Conservation (phyloP, 2,888 invertebrate genomes). For the Epinotia demarniana region DNA sequence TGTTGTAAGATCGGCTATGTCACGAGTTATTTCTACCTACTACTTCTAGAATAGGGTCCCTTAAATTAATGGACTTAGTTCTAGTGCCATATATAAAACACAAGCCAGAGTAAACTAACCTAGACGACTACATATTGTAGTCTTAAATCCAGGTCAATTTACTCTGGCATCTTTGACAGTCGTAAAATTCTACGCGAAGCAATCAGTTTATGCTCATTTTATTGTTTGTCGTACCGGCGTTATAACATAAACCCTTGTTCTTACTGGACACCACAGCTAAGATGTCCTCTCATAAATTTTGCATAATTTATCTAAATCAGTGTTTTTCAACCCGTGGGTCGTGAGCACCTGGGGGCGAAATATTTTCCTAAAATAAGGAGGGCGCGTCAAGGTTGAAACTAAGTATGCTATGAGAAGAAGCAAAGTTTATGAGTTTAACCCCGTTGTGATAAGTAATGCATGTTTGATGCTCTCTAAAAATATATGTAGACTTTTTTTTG, state of each 20-base stretch:
- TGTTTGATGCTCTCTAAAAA: too few species aligned
- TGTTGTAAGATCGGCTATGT: neutral
- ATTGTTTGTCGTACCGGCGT: neutral
- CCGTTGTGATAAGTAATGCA: too few species aligned
- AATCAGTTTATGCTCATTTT: neutral
- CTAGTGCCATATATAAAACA: neutral
- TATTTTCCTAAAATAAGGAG: too few species aligned
- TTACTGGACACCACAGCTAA: neutral
- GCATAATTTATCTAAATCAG: too few species aligned
- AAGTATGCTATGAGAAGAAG: too few species aligned
- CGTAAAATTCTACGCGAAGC: neutral
- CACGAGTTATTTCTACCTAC: neutral
- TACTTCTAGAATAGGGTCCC: neutral
- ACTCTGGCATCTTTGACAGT: neutral
- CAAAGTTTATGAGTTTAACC: too few species aligned
- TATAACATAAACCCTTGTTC: neutral
- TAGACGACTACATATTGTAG: neutral
- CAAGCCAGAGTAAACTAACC: neutral
- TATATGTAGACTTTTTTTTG: too few species aligned
- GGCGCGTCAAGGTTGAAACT: too few species aligned
- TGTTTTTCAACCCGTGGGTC: too few species aligned
- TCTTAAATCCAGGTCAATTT: slow-evolving; percentile 4
- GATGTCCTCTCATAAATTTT: too few species aligned
- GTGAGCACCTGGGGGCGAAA: too few species aligned
- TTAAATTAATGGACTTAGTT: neutral